Conservation (phyloP, 2,888 invertebrate species). For the Zaprionus obscuricornis region DNA sequence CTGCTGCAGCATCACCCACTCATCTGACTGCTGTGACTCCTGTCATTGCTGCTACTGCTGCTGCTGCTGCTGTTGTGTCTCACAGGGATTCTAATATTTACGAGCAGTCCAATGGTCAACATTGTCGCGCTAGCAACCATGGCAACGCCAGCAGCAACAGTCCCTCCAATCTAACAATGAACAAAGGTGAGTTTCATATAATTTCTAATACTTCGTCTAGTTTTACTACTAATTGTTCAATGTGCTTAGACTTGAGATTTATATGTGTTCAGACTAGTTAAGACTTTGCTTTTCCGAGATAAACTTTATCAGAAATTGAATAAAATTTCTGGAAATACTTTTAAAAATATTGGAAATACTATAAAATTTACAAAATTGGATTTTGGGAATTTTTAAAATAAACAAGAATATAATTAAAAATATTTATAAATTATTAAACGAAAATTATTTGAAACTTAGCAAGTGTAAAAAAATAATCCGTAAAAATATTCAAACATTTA, state of each 20-base stretch:
- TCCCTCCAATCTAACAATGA: conserved; percentile 12
- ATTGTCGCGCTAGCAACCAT: conserved; percentile 30
- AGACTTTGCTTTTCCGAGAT: too few species aligned
- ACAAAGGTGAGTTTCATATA: conserved; percentile 64
- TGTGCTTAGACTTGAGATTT: not conserved
- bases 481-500: too few species aligned
- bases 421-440: too few species aligned
- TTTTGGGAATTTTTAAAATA: too few species aligned
- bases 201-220: too few species aligned
- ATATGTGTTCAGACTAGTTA: too few species aligned
- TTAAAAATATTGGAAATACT: too few species aligned
- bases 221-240: conserved; percentile 20
- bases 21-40: not conserved
- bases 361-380: too few species aligned
- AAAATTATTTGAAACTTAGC: not conserved
- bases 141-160: conserved; percentile 11
- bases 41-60: conserved; percentile 2
- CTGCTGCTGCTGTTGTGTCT: conserved; percentile 5
- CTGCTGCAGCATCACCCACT: not conserved
- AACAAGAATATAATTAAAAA: not conserved
- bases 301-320: too few species aligned
- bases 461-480: not conserved
- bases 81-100: conserved; percentile 65
- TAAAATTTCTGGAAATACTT: too few species aligned
- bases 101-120: conserved; percentile 61